Base-by-base conservation (phyloP, 37 sponge, comb jelly and placozoan genomes). In the Halichondria panicea region DNA sequence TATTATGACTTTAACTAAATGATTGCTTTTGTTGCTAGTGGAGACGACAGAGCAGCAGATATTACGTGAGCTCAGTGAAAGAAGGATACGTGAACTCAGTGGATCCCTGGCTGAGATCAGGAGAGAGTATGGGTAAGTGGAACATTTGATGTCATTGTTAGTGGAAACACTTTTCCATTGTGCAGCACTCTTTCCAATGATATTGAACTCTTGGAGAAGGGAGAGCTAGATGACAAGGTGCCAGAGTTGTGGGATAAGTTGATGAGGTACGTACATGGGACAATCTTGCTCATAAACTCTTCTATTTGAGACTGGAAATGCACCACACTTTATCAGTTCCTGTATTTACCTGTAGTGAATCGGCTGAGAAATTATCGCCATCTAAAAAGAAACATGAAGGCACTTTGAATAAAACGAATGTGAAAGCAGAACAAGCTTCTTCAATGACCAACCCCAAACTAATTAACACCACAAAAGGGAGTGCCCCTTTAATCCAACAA, bases 31-130 rank as follows among this genome's bases (percentile, higher is more conserved):
- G 32, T 42, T 55, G 25, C 27, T 64, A 81, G 77, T 68, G 12
- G 94, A 86, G 43, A 94, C 94, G 28, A 70, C 77, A 15, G 88
- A 81, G 39, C 93, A 96, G 45, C 91, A 86, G 64, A 92, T 96
- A 57, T 84, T 96, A 25, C 73, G 95, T 11, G 75, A 87, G 15
- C 71, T 96, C 36, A 89, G 85, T 30, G 86, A 79, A 54, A 90
- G 89, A 53, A 73, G 94, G n/a, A 87, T 96, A 8, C 74, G 45
- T 56, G 90, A 96, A 31, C 68, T 96, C 3, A 73, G 84, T 31
- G 25, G 57, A 34, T 34, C 66, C 4, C 41, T 92, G 41, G 56
- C 37, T 24, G 57, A 70, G 31, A 92, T 38, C 5, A 92, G 45
- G 48, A 71, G 64, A 34, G 88, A 87, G 66, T 87, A 87, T 69